These are phyloP conservation scores for Ganaspis brasiliensis DNA, from an alignment of 2,888 invertebrate species.

Conservation along the genomic window DNA sequence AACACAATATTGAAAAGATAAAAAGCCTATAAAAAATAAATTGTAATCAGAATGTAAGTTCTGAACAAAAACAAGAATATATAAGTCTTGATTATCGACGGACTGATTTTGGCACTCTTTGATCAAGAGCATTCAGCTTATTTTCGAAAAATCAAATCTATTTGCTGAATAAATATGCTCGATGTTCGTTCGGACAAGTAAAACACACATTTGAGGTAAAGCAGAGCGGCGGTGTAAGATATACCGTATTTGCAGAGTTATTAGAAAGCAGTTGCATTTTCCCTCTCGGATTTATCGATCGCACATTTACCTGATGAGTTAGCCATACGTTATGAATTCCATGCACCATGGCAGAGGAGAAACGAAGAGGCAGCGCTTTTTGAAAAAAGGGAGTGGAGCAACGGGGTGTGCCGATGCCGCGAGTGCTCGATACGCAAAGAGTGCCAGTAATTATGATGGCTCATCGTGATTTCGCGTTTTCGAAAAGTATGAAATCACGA, in stretches of 20 bases:
- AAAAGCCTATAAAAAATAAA: no score
- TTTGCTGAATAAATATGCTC: constrained; percentile 31
- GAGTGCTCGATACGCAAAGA: constrained; percentile 66
- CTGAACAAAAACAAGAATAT: no score
- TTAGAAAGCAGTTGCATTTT: constrained; percentile 75
- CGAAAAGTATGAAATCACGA: constrained; percentile 53
- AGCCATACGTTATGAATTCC: constrained; percentile 73
- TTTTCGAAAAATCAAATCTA: no score
- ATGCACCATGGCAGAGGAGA: constrained; percentile 36
- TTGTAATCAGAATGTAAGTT: no score
- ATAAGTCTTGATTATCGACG: no score
- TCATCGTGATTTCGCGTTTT: constrained; percentile 65
- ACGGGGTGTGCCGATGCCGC: constrained; percentile 24
- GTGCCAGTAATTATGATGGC: constrained; percentile 66
- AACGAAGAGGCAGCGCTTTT: constrained; percentile 41
- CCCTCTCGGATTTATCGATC: constrained; percentile 70
- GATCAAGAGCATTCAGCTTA: no score
- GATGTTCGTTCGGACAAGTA: constrained; percentile 21
- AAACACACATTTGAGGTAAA: constrained; percentile 16
- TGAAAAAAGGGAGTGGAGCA: constrained; percentile 19
- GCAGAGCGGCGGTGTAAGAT: constrained; percentile 40
- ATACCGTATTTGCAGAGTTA: constrained; percentile 76
- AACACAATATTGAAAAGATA: constrained; percentile 43
- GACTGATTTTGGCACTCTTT: no score
- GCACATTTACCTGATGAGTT: constrained; percentile 76